Evolutionary conservation across 2,113 vertebrate genomes (phyloP).

Genomic region (Turdus rufiventris): DNA sequence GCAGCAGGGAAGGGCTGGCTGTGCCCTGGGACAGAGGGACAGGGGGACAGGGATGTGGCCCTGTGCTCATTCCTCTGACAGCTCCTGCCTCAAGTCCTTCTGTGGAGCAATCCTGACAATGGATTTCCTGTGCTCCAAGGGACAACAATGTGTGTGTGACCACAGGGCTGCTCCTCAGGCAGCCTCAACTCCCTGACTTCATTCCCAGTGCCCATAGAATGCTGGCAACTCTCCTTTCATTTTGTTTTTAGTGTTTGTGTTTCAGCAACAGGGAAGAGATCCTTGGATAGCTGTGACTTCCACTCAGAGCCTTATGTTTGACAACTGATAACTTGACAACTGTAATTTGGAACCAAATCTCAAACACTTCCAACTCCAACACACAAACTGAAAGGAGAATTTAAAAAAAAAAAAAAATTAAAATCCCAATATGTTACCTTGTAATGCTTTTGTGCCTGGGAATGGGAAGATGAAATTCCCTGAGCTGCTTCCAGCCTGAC

Average conservation of each 20-base stretch:
- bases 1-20: background rate
- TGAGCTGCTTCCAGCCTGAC: background rate
- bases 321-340: background rate
- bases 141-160: background rate
- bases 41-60: background rate
- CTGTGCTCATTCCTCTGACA: background rate
- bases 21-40: background rate
- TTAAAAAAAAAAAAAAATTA: no score
- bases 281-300: conserved; percentile 1
- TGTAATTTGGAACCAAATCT: background rate
- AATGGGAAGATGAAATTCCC: background rate
- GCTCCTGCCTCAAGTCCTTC: background rate
- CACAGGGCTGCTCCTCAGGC: conserved; percentile 49
- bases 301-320: conserved; percentile 46
- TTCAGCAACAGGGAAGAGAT: conserved; percentile 48
- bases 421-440: background rate
- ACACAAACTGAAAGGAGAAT: background rate
- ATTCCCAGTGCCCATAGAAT: background rate
- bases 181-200: conserved; percentile 24
- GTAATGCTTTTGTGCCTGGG: background rate
- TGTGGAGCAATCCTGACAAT: background rate
- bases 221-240: conserved; percentile 34
- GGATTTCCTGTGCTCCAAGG: conserved; percentile 29
- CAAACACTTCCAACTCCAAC: background rate
- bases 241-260: background rate